Base-by-base conservation (phyloP, 2,888 invertebrate genomes). In the Tipula unca region DNA sequence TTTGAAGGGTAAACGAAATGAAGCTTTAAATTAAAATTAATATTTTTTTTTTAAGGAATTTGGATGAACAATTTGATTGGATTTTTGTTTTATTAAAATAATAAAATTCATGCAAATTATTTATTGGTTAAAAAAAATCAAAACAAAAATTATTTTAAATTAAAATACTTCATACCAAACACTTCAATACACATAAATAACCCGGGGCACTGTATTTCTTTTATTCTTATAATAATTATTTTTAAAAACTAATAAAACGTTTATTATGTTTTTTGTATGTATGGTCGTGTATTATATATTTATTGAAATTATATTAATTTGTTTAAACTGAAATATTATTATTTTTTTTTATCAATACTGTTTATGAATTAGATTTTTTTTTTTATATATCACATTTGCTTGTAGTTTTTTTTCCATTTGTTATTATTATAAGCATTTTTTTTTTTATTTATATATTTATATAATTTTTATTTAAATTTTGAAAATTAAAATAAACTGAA, bases 261-360 rank as follows among this genome's bases (percentile, higher is more conserved):
- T 69, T 25, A 69, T 69, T 69, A n/a, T 54, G 4, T 54, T 54
- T 54, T 20, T 17, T 69, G 69, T 69, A 69, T 25, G 25, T n/a
- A n/a, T 10, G 85, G 85, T 86, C 84, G 85, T 88, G 87, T 87
- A 88, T 88, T 88, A 85, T 85, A 88, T 88, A 85, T 86, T 87
- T 85, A 85, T 86, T 87, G 25, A 69, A 69, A 69, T 10, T 25
- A 69, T 25, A 25, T 69, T 69, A 25, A 25, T 25, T 25, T 69
- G 14, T 20, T 69, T 69, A 69, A 69, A 85, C 86, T 86, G 83
- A 85, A 42, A 14, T 69, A 32, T 69, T 48, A 17, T 6, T 48
- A 25, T 69, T 25, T 69, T 69, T 8, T 25, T 69, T 69, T 69
- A 69, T 69, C 69, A 69, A 69, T 69, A 69, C 69, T 69, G 69